These are phyloP conservation scores for Sus cebifrons DNA, from an alignment of 2,797 vertebrate species.

Conservation along the genomic window DNA sequence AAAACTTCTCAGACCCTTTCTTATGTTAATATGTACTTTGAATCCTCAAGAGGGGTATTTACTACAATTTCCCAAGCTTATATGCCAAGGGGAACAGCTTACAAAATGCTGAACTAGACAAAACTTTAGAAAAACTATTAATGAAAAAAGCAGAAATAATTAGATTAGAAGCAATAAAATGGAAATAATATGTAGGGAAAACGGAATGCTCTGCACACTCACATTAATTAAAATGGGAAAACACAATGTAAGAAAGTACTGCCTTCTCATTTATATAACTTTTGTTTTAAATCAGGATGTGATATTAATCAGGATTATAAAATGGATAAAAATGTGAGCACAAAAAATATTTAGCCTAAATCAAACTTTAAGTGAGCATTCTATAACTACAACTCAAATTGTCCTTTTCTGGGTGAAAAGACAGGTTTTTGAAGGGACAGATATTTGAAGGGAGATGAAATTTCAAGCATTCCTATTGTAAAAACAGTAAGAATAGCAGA, in stretches of 20 bases:
- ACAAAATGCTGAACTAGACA: conserved; percentile 55
- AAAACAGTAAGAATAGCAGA: neutral
- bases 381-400: neutral
- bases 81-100: conserved; percentile 10
- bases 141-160: neutral
- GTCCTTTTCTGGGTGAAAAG: neutral
- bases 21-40: conserved; percentile 84
- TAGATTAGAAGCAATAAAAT: conserved; percentile 49
- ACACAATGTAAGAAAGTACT: neutral
- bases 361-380: neutral
- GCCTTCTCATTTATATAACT: neutral
- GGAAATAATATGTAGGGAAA: neutral
- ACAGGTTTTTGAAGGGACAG: neutral
- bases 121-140: conserved; percentile 55
- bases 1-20: conserved; percentile 77
- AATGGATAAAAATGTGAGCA: neutral
- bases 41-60: conserved; percentile 62
- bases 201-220: neutral
- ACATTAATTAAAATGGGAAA: neutral
- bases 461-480: neutral
- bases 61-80: conserved; percentile 73
- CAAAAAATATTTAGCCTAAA: conserved; percentile 6
- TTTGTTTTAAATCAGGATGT: neutral
- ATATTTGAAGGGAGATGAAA: neutral
- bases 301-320: conserved; percentile 5